Base-by-base conservation (phyloP, 2,888 invertebrate species). In the Epinotia ramella region DNA sequence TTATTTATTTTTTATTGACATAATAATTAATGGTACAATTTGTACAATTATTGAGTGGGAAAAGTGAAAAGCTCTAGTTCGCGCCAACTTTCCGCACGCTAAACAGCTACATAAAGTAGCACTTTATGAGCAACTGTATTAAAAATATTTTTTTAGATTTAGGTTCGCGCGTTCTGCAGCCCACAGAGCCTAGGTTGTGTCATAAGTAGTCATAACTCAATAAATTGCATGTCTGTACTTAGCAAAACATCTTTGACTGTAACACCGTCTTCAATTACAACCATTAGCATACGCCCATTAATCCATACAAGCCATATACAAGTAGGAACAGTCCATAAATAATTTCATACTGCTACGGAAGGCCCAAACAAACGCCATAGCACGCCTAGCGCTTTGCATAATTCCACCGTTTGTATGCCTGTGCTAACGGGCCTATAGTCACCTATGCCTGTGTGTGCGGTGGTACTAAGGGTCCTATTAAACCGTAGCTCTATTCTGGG, bases 321-420 rank as follows among this genome's bases (percentile, higher is more conserved):
- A 44, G 57, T 68, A 60, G 46, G 60, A 53, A 20, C 24, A 33
- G 60, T 28, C 33, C 62, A 46, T 76, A 72, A 72, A 76, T 76
- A 72, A 76, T 67, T 71, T 72, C 62, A 67, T 65, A 49, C 65
- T 44, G 63, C 53, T 59, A 73, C 73, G 68, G 76, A 57, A 72
- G 65, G 59, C 59, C 70, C 66, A 76, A 76, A 76, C 76, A 72
- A 76, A 63, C 71, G 53, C 65, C 20, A 49, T 56, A 49, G 65
- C 60, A 62, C 49, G 56, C 66, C 73, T 73, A 59, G 16, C 62
- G 66, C 18, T 76, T 76, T 76, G 76, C 76, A 76, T 76, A 76
- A 76, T 76, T 76, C 76, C 72, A 62, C 71, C 53, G 72, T 76
- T 76, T 76, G 66, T 67, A 72, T 72, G 76, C 76, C 49, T 49